Percentiles rank a stretch among this genome's conserved stretches.
Evolutionary conservation across 2,797 vertebrate species (phyloP).

Genomic region (Hypotaenidia philippensis): DNA sequence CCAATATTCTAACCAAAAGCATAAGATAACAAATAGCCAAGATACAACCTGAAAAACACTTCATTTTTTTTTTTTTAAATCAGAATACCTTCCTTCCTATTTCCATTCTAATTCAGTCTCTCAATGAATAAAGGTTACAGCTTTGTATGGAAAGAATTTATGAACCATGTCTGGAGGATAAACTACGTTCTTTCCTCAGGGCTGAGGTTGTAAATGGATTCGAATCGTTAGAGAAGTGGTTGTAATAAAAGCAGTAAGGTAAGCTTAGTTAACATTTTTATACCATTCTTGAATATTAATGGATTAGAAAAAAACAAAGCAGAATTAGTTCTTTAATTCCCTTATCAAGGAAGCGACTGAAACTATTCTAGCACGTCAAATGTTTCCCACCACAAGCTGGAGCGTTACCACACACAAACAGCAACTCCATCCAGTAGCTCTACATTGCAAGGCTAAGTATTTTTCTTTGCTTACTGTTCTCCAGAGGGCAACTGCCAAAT

Average conservation of each 20-base stretch:
- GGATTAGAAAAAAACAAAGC: not conserved
- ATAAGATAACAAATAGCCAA: not conserved
- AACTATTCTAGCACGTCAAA: not conserved
- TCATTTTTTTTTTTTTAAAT: not conserved
- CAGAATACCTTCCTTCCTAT: not conserved
- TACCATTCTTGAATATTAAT: not conserved
- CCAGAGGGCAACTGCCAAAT: not conserved
- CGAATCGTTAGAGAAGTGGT: not conserved
- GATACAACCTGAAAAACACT: not conserved
- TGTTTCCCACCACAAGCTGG: not conserved
- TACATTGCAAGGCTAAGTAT: not conserved
- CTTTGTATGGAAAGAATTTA: not conserved
- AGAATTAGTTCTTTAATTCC: not conserved
- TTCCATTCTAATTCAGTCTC: not conserved
- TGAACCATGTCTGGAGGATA: not conserved
- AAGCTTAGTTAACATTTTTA: not conserved
- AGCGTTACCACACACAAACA: not conserved
- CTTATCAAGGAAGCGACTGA: not conserved
- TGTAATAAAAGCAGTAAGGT: not conserved
- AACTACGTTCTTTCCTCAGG: not conserved
- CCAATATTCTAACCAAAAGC: not conserved
- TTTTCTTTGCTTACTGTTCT: not conserved
- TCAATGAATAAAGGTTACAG: not conserved
- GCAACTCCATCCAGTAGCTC: not conserved
- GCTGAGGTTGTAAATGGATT: not conserved